A percentile compares a stretch with the other conserved stretches of the same genome.
Evolutionary conservation across 37 sponge, comb jelly and placozoan genomes (phyloP).

Genomic region (Aplysina aerophoba): DNA sequence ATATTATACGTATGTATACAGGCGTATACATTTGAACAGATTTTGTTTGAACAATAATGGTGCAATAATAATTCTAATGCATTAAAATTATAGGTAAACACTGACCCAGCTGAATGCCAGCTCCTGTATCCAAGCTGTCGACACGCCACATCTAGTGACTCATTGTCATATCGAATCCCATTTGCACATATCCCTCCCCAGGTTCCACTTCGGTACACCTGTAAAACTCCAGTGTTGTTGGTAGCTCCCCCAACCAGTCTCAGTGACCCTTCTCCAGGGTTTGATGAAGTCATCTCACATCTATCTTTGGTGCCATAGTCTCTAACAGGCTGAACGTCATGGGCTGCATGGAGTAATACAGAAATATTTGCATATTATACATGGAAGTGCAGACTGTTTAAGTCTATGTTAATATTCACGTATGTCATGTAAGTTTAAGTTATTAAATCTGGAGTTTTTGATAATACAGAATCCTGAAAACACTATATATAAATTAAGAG

Average conservation of each 20-base stretch:
- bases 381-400: too few species aligned
- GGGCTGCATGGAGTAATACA: too few species aligned
- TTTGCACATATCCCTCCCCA: constrained; percentile 3
- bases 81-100: not conserved
- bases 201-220: not conserved
- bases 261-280: not conserved
- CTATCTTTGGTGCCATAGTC: not conserved
- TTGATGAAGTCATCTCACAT: not conserved
- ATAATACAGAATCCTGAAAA: too few species aligned
- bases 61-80: not conserved
- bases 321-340: too few species aligned
- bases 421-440: too few species aligned
- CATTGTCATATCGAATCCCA: not conserved
- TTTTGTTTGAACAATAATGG: not conserved
- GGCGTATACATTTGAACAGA: too few species aligned
- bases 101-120: not conserved
- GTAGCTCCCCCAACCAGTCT: not conserved
- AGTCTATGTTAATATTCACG: too few species aligned
- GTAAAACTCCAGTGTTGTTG: not conserved
- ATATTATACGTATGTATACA: too few species aligned
- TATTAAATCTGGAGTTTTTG: too few species aligned
- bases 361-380: too few species aligned
- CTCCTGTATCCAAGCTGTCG: constrained; percentile 10
- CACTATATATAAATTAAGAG: too few species aligned
- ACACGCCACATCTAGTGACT: not conserved